These are phyloP conservation scores for Tetragonula carbonaria DNA, from an alignment of 2,888 invertebrate species.

Conservation along the genomic window DNA sequence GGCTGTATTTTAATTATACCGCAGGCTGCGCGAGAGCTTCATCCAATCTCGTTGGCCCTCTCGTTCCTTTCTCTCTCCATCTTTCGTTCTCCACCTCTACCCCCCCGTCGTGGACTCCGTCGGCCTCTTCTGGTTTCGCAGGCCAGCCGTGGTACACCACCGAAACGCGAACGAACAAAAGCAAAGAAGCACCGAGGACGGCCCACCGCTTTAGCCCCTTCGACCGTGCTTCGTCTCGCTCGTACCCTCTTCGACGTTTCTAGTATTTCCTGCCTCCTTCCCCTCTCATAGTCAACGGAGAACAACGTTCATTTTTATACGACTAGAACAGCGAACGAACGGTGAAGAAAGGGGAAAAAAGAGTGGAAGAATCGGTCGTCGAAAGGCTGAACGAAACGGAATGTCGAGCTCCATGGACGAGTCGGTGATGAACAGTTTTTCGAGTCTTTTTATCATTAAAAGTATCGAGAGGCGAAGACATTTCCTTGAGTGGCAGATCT, in stretches of 20 bases:
- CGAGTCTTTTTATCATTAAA: neutral
- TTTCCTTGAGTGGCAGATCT: neutral
- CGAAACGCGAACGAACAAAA: constrained; percentile 74
- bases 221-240: constrained; percentile 62
- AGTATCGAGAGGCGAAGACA: too few species aligned
- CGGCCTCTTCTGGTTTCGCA: constrained; percentile 53
- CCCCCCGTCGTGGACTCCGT: constrained; percentile 19
- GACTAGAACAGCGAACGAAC: neutral
- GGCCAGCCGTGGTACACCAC: constrained; percentile 68
- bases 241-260: constrained; percentile 53
- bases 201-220: constrained; percentile 75
- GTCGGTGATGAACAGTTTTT: neutral
- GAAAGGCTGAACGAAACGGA: neutral
- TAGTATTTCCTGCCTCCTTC: constrained; percentile 24
- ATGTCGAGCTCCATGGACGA: neutral
- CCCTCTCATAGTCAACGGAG: neutral
- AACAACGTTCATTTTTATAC: neutral
- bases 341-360: neutral
- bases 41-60: constrained; percentile 74
- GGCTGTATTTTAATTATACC: constrained; percentile 81
- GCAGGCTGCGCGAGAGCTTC: constrained; percentile 74
- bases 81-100: constrained; percentile 45
- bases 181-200: constrained; percentile 66
- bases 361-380: too few species aligned
- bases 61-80: constrained; percentile 55